These are phyloP conservation scores for Acanthopagrus latus DNA, from an alignment of 2,797 vertebrate species.

Conservation along the genomic window DNA sequence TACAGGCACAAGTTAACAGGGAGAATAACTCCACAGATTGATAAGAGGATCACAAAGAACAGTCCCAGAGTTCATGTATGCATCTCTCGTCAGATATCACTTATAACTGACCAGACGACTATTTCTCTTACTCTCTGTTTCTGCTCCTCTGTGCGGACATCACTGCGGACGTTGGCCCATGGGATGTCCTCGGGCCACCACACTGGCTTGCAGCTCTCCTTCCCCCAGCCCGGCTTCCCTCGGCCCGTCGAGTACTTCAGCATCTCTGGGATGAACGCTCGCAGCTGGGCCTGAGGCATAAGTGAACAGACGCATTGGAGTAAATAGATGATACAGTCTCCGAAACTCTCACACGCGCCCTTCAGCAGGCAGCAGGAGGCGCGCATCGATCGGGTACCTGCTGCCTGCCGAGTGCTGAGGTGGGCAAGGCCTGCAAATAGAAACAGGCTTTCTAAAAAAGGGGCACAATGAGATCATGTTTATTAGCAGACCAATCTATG, in stretches of 20 bases:
- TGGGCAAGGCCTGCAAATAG: constrained; percentile 72
- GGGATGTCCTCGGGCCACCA: constrained; percentile 99
- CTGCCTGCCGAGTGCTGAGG: constrained; percentile 57
- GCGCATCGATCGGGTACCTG: constrained; percentile 70
- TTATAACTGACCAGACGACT: neutral
- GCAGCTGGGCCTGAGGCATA: constrained; percentile 91
- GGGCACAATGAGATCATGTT: constrained; percentile 58
- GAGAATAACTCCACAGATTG: neutral
- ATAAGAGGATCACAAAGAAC: neutral
- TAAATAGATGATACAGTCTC: constrained; percentile 8
- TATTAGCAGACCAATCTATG: constrained; percentile 79
- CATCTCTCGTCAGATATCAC: no score
- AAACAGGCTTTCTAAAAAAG: constrained; percentile 67
- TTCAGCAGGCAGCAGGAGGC: constrained; percentile 64
- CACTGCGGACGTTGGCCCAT: constrained; percentile 98
- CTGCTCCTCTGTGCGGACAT: constrained; percentile 97
- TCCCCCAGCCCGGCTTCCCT: constrained; percentile 99
- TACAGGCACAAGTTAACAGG: neutral
- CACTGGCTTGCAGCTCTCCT: constrained; percentile 98
- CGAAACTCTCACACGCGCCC: constrained; percentile 52
- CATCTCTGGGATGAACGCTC: constrained; percentile 99
- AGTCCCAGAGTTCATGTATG: neutral
- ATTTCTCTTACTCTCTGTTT: constrained; percentile 91
- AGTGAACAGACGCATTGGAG: neutral
- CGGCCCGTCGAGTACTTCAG: constrained; percentile 98